Evolutionary conservation across 2,888 invertebrate species (phyloP), one percentile per base, ranked within the genome.

Genomic region (Melitaea athalia): DNA sequence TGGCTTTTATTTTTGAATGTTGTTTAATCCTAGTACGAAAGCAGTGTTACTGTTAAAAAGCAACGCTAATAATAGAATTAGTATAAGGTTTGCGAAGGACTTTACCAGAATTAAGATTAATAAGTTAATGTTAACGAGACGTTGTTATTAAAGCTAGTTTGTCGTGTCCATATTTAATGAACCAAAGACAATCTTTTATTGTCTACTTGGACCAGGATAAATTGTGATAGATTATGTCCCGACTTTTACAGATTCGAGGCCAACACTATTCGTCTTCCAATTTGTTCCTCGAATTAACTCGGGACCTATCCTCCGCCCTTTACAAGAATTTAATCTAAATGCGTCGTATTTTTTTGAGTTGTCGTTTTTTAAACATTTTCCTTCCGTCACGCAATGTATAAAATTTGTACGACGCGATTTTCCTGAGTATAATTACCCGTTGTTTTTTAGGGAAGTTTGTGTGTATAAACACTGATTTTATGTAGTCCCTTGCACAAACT

Each of bases 171-270:
- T 87, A 80, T 84, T 80, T 87, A 88, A 88, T 88, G 85, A 88
- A 82, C 83, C 77, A 81, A 79, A 85, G 83, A 87, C 86, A 84
- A 88, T 89, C 81, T 87, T 87, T 90, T 88, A 87, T 86, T 87
- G 85, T 88, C 86, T 82, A 79, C 82, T 85, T 83, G 84, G 86
- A 87, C 86, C 84, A 77, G 82, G 87, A 89, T 88, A 89, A 89
- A 89, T 89, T 88, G 88, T 89, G 86, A 90, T 87, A 85, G 83
- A 91, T 89, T 86, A 86, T 86, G 78, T 81, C 79, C 77, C 72
- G 77, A 77, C 80, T 82, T 83, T 81, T 82, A 80, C 82, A 83
- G 83, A 87, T 85, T 86, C 82, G 76, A 80, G 85, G 79, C 79
- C 77, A 80, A 79, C 79, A 81, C 82, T 83, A 84, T 86, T 80